Conservation (phyloP, 2,888 invertebrate genomes). For the Xiphydria camelus region DNA sequence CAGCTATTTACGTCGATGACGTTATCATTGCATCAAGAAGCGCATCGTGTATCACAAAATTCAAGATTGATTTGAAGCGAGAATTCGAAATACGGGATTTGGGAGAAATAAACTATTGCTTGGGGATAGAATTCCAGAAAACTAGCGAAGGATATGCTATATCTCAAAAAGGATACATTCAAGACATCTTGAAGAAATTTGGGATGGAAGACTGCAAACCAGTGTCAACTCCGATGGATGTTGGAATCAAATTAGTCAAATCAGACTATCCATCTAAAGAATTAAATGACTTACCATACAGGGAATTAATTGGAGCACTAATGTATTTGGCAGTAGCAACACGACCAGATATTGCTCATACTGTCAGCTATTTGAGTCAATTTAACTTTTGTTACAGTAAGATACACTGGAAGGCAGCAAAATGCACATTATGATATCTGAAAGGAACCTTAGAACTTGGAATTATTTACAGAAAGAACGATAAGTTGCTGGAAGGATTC, state of each 20-base stretch:
- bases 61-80: neutral
- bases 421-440: conserved; percentile 19
- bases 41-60: neutral
- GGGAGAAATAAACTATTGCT: conserved; percentile 9
- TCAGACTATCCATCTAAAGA: neutral
- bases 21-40: neutral
- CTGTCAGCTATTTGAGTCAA: neutral
- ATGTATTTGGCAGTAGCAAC: conserved; percentile 1
- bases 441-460: conserved; percentile 2
- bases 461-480: neutral
- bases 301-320: conserved; percentile 3
- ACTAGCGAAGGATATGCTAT: neutral
- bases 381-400: neutral
- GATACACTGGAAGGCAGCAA: conserved; percentile 16
- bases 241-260: neutral
- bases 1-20: neutral
- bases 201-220: neutral
- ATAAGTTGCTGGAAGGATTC: conserved; percentile 28
- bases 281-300: neutral
- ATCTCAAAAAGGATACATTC: neutral
- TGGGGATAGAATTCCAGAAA: conserved; percentile 7
- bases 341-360: conserved; percentile 5
- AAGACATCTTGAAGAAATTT: neutral
- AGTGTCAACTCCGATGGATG: neutral
- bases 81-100: conserved; percentile 14